These are phyloP conservation scores for Rana temporaria DNA, from an alignment of 2,113 vertebrate species.

Conservation along the genomic window DNA sequence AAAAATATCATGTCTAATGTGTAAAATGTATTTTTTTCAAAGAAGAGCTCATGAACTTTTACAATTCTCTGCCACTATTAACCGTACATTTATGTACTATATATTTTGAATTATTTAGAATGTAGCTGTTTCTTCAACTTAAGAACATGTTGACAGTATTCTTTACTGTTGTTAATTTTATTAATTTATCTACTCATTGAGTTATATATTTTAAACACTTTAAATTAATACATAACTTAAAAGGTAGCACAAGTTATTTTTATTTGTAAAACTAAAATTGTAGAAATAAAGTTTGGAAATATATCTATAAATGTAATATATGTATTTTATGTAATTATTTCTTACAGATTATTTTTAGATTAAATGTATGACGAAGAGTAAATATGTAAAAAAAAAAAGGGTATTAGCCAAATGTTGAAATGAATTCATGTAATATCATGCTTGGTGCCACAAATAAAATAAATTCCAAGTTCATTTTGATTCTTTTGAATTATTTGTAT, in stretches of 20 bases:
- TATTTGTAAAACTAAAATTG: constrained; percentile 11
- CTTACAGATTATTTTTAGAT: constrained; percentile 29
- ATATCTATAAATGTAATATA: constrained; percentile 23
- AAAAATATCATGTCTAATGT: too few species aligned
- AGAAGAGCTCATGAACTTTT: too few species aligned
- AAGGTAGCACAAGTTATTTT: constrained; percentile 28
- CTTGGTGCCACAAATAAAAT: constrained; percentile 37
- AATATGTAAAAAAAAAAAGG: not conserved
- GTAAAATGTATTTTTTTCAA: too few species aligned
- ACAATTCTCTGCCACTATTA: too few species aligned
- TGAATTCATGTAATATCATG: not conserved
- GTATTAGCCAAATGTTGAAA: constrained; percentile 36
- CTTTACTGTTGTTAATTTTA: constrained; percentile 5
- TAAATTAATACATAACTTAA: constrained; percentile 35
- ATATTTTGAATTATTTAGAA: not conserved
- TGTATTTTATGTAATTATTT: constrained; percentile 33
- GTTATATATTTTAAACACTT: constrained; percentile 16
- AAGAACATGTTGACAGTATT: constrained; percentile 18
- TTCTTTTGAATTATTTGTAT: not conserved
- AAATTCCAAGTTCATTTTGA: not conserved
- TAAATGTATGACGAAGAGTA: not conserved
- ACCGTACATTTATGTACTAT: not conserved
- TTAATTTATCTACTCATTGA: constrained; percentile 9
- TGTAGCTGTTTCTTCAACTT: not conserved
- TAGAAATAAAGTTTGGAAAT: not conserved